Evolutionary conservation across 2,113 vertebrate species (phyloP).

Genomic region (Ciconia boyciana): DNA sequence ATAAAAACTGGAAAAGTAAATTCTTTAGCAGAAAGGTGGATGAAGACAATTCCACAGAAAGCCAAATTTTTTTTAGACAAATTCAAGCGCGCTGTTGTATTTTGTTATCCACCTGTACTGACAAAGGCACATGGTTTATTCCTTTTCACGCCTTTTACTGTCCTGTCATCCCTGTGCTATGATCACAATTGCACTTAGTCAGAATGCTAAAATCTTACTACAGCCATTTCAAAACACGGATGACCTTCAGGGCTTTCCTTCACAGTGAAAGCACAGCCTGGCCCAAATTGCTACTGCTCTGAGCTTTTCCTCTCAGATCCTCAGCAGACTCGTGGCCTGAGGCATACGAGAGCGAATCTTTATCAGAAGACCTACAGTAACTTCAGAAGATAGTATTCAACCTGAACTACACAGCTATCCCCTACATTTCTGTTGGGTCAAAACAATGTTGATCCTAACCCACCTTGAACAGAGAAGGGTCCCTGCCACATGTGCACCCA

Average conservation of each 20-base stretch:
- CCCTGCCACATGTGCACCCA: background rate
- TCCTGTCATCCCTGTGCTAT: background rate
- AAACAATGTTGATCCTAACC: background rate
- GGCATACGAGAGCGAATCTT: background rate
- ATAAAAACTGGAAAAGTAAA: background rate
- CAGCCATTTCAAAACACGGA: background rate
- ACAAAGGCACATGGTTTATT: background rate
- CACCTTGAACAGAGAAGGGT: background rate
- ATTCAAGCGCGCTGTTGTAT: fast-evolving
- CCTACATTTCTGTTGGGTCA: background rate
- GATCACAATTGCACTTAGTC: background rate
- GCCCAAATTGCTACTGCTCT: background rate
- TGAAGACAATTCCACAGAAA: background rate
- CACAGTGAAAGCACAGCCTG: background rate
- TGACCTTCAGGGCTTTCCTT: background rate
- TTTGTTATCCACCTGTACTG: background rate
- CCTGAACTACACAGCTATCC: background rate
- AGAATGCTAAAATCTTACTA: background rate
- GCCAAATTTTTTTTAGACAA: background rate
- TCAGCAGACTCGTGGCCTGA: background rate
- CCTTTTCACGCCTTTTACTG: background rate
- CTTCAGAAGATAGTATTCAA: background rate
- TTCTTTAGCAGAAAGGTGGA: background rate
- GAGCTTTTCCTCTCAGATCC: background rate
- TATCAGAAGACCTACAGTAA: background rate